Evolutionary conservation across 2,113 vertebrate genomes (phyloP).

Genomic region (Lipophrys pholis): DNA sequence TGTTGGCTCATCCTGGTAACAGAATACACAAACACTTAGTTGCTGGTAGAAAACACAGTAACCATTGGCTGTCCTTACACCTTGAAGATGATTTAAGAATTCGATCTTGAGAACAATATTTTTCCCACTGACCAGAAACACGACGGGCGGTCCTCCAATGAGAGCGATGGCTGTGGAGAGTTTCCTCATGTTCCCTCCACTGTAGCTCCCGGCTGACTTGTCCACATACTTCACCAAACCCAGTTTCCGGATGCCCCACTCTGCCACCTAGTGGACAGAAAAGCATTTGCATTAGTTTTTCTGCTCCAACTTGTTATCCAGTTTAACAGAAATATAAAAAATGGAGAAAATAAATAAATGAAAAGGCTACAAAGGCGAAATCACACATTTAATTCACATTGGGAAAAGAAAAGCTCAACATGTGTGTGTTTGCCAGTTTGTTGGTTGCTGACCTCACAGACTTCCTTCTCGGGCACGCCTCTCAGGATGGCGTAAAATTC

Average conservation of each 20-base stretch:
- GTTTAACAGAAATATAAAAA: not conserved
- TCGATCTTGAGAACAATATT: not conserved
- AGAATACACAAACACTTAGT: slow-evolving; percentile 22
- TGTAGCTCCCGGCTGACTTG: slow-evolving; percentile 94
- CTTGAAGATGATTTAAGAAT: too few relatives aligned
- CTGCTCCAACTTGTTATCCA: not conserved
- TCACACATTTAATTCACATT: not conserved
- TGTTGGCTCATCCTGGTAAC: slow-evolving; percentile 93
- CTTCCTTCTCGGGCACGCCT: slow-evolving; percentile 97
- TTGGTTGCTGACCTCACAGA: slow-evolving; percentile 89
- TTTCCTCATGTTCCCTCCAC: slow-evolving; percentile 96
- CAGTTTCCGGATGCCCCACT: slow-evolving; percentile 96
- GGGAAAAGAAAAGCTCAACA: not conserved
- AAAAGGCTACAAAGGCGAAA: not conserved
- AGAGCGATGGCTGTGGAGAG: slow-evolving; percentile 97
- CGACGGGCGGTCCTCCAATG: slow-evolving; percentile 95
- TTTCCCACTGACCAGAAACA: slow-evolving; percentile 92
- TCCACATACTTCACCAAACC: slow-evolving; percentile 95
- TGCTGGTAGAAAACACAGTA: slow-evolving; percentile 3
- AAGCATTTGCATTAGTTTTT: not conserved
- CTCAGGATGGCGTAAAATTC: slow-evolving; percentile 97
- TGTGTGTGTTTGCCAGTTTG: not conserved
- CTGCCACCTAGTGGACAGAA: slow-evolving; percentile 87
- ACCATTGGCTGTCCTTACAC: too few relatives aligned
- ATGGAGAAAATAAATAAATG: not conserved